Conservation (phyloP, 2,113 vertebrate genomes). For the Atherinomorus stipes region DNA sequence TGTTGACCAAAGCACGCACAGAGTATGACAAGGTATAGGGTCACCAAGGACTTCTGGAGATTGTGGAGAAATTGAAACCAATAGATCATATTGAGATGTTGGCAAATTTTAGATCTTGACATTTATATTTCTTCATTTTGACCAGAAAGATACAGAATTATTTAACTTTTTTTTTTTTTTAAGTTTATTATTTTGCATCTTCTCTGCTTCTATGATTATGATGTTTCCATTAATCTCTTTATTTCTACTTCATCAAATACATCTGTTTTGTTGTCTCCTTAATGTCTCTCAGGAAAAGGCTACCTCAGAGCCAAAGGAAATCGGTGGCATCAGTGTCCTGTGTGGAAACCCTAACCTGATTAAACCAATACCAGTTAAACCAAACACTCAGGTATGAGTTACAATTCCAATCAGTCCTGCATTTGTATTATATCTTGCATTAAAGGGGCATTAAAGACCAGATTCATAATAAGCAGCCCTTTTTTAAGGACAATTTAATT, state of each 20-base stretch:
- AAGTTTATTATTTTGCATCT: neutral
- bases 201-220: neutral
- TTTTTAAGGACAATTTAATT: neutral
- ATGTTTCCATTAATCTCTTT: neutral
- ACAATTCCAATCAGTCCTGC: neutral
- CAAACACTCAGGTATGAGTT: conserved; percentile 70
- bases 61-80: neutral
- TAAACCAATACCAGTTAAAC: conserved; percentile 96
- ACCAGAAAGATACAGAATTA: neutral
- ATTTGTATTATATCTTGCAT: neutral
- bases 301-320: conserved; percentile 93
- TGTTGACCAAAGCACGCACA: conserved; percentile 93
- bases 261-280: neutral
- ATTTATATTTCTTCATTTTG: conserved; percentile 11
- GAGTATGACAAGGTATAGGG: conserved; percentile 91
- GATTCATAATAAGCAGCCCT: neutral
- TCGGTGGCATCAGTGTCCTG: conserved; percentile 90
- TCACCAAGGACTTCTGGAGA: neutral
- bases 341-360: conserved; percentile 92
- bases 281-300: conserved; percentile 81
- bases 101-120: neutral
- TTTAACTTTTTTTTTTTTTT: neutral
- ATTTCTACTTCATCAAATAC: neutral
- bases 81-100: neutral
- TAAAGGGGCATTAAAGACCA: neutral